Conservation (phyloP, 2,888 invertebrate genomes). For the Caenorhabditis panamensis region DNA sequence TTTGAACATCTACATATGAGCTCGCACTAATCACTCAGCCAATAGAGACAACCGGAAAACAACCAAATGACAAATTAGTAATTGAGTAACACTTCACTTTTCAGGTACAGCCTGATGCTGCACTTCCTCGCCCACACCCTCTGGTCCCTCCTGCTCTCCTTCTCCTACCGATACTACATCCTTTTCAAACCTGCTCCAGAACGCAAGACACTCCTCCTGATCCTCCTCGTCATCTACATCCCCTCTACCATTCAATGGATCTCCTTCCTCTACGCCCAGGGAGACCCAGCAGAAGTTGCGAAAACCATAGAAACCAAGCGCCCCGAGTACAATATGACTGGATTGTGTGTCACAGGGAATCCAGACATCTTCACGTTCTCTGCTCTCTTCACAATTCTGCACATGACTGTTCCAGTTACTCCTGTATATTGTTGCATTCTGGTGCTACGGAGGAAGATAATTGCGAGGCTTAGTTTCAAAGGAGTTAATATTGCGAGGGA, state of each 20-base stretch:
- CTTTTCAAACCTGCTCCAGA: slow-evolving; percentile 42
- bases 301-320: slow-evolving; percentile 10
- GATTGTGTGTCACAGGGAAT: slow-evolving; percentile 51
- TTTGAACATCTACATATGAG: too few species aligned
- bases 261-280: slow-evolving; percentile 48
- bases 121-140: slow-evolving; percentile 57
- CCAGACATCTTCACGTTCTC: slow-evolving; percentile 45
- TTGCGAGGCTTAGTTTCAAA: slow-evolving; percentile 30
- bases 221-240: slow-evolving; percentile 38
- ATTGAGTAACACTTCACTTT: too few species aligned
- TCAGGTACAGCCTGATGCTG: slow-evolving; percentile 58
- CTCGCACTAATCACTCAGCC: too few species aligned
- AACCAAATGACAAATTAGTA: background rate
- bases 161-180: slow-evolving; percentile 59
- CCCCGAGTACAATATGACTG: slow-evolving; percentile 53
- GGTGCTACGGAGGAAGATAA: slow-evolving; percentile 52
- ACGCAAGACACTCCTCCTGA: slow-evolving; percentile 12
- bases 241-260: slow-evolving; percentile 53
- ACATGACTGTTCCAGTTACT: slow-evolving; percentile 64
- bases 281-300: slow-evolving; percentile 33
- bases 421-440: slow-evolving; percentile 61
- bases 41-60: too few species aligned
- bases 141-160: slow-evolving; percentile 58
- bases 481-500: slow-evolving; percentile 54
- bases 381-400: slow-evolving; percentile 61